These are phyloP conservation scores for Cantharis lateralis DNA, from an alignment of 2,888 invertebrate genomes.

Conservation along the genomic window DNA sequence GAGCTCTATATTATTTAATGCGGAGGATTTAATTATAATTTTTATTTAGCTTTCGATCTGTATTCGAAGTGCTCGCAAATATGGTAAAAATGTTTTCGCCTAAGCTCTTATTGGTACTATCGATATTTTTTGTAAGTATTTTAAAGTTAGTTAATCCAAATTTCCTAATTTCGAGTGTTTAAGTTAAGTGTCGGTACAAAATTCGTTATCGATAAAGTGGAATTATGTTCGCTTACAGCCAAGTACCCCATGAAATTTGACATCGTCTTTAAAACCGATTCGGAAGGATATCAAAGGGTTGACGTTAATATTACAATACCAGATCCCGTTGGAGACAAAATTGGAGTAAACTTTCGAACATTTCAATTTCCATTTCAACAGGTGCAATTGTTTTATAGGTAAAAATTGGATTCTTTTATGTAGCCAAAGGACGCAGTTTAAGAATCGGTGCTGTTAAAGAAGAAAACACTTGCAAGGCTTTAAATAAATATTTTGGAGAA, in stretches of 20 bases:
- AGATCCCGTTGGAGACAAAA: neutral
- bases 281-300: neutral
- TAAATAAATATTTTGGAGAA: conserved; percentile 12
- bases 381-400: neutral
- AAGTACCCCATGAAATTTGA: neutral
- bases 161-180: neutral
- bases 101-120: neutral
- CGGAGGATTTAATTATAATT: neutral
- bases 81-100: neutral
- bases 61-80: neutral
- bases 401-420: neutral
- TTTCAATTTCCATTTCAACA: neutral
- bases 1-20: neutral
- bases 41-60: neutral
- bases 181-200: neutral
- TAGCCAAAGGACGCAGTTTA: neutral
- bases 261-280: neutral
- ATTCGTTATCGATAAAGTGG: neutral
- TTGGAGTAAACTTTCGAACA: neutral
- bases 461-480: neutral
- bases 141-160: neutral
- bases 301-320: neutral
- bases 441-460: neutral
- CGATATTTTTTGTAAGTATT: neutral
- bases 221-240: neutral